A percentile compares a stretch with the other conserved stretches of the same genome.
These are phyloP conservation scores for Myioborus miniatus DNA, from an alignment of 2,797 vertebrate species.

Conservation along the genomic window DNA sequence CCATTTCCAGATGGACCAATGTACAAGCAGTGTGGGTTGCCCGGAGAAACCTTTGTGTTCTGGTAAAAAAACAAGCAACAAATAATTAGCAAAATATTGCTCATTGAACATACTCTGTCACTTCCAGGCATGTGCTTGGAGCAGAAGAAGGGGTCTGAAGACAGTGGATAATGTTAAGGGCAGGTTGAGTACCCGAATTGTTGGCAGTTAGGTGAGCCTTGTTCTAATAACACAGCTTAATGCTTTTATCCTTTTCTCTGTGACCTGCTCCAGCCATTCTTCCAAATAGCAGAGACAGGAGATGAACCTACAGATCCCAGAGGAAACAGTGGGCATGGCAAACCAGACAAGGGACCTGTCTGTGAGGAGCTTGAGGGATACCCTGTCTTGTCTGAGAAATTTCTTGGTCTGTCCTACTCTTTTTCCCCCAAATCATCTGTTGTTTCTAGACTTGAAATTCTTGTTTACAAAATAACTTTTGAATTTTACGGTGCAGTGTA, in stretches of 20 bases:
- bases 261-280: neutral
- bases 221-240: neutral
- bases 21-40: neutral
- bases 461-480: neutral
- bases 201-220: neutral
- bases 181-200: neutral
- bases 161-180: neutral
- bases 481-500: neutral
- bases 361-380: fast-evolving
- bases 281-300: neutral
- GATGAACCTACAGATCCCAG: neutral
- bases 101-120: fast-evolving
- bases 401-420: neutral
- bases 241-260: neutral
- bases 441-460: neutral
- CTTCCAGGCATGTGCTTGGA: neutral
- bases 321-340: neutral
- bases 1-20: fast-evolving
- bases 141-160: neutral
- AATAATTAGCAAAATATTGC: neutral
- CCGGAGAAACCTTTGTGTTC: neutral
- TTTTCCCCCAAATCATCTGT: neutral
- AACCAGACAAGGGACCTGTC: neutral
- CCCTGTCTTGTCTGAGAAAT: neutral
- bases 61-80: neutral